These are phyloP conservation scores for Thomomys bottae DNA, from an alignment of 2,113 vertebrate species.

Conservation along the genomic window DNA sequence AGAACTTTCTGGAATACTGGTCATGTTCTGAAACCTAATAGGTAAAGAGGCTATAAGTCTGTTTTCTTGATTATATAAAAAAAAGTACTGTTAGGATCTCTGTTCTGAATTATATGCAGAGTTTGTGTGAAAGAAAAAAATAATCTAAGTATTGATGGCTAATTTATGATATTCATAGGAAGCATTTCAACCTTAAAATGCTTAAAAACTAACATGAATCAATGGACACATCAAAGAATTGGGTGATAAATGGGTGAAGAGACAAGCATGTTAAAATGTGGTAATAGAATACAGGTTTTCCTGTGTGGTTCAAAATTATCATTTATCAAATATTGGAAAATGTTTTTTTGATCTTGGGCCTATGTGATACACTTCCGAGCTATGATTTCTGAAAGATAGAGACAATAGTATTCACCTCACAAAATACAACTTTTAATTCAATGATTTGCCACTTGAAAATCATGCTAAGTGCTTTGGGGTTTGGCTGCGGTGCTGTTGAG, in stretches of 20 bases:
- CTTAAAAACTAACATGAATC: not conserved
- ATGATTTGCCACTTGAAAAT: not conserved
- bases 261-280: not conserved
- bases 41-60: not conserved
- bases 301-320: not conserved
- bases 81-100: not conserved
- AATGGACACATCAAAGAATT: not conserved
- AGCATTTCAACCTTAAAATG: not conserved
- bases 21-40: not conserved
- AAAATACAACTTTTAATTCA: not conserved
- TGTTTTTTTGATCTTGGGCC: not conserved
- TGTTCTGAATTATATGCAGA: not conserved
- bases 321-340: not conserved
- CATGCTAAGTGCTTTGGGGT: not conserved
- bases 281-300: not conserved
- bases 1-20: not conserved
- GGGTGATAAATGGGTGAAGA: not conserved
- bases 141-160: not conserved
- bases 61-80: not conserved
- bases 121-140: not conserved
- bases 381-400: slow-evolving; percentile 20
- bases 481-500: not conserved
- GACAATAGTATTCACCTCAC: not conserved
- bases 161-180: not conserved
- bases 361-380: not conserved